phyloP scores from a whole-genome alignment of 2,888 invertebrate species.

The Drosophila macrothrix region DNA sequence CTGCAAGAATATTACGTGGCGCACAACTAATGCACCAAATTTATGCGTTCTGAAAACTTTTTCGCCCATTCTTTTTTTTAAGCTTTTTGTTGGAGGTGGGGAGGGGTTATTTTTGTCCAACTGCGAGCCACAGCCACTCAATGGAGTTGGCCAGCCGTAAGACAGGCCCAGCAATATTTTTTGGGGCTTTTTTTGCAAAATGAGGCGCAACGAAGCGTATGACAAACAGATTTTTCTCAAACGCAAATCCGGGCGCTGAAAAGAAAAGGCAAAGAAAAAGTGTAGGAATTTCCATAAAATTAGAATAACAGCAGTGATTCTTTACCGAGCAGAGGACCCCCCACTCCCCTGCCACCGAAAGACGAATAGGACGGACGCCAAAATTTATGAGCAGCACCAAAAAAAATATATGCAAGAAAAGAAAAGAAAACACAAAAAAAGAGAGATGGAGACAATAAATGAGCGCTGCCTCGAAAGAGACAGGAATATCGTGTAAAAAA shows the following conservation, averaged over 20 bases:
- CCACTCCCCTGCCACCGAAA: slow-evolving; percentile 8
- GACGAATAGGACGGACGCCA: slow-evolving; percentile 49
- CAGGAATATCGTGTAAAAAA: slow-evolving; percentile 77
- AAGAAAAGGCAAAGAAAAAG: slow-evolving; percentile 73
- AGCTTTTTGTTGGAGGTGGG: background rate
- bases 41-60: slow-evolving; percentile 77
- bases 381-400: slow-evolving; percentile 77
- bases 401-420: slow-evolving; percentile 54
- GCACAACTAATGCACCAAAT: slow-evolving; percentile 76
- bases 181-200: slow-evolving; percentile 58
- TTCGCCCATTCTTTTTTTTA: slow-evolving; percentile 18
- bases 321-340: slow-evolving; percentile 51
- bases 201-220: slow-evolving; percentile 82
- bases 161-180: slow-evolving; percentile 70
- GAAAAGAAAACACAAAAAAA: slow-evolving; percentile 32
- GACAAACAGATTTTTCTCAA: slow-evolving; percentile 81
- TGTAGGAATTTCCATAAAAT: slow-evolving; percentile 81
- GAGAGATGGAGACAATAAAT: slow-evolving; percentile 47
- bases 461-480: slow-evolving; percentile 58
- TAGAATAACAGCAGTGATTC: slow-evolving; percentile 82
- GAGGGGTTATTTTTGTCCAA: slow-evolving; percentile 26
- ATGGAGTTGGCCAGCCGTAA: slow-evolving; percentile 56
- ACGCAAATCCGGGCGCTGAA: slow-evolving; percentile 78
- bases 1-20: slow-evolving; percentile 71
- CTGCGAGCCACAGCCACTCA: slow-evolving; percentile 63